Evolutionary conservation across 2,113 vertebrate species (phyloP), one percentile per base, ranked within the genome.

Genomic region (Megalops atlanticus): DNA sequence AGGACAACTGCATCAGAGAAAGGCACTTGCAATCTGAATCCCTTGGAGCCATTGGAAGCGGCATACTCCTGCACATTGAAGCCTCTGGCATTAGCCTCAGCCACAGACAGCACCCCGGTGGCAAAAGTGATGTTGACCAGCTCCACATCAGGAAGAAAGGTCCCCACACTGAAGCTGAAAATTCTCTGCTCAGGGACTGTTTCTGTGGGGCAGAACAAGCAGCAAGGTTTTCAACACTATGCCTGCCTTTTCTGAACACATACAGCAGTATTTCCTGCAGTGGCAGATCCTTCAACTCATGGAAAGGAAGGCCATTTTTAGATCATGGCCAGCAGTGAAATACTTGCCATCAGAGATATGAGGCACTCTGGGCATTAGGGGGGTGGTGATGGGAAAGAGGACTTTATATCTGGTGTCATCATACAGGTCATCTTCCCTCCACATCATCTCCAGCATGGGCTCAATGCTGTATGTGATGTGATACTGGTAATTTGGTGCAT

Each of bases 381-480:
- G 92, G 0, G 92, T 94, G 0, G 79, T 84, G 40, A 94, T 91
- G 11, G 93, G 91, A 3, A 91, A 83, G 5, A 94, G 74, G 47
- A 94, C 91, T 89, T 89, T 94, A 82, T 94, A 94, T 89, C 84
- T 87, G 0, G 92, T 95, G 75, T 90, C 45, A 45, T 88, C 84
- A 0, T 85, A 75, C 54, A 76, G 3, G 0, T 47, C 0, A 1
- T 88, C 90, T 18, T 94, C 92, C 4, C 68, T 80, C 93, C 94
- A 95, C 58, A 89, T 73, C 75, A 94, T 16, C 83, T 94, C 92
- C 0, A 95, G 77, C 93, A 95, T 93, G 0, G 88, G 90, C 81
- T 92, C 93, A 2, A 94, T 88, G 0, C 35, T 81, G 39, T 92
- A 95, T 0, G 81, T 78, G 1, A 83, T 58, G 12, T 87, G 52